Base-by-base conservation (phyloP, 2,113 vertebrate species). In the Caloenas nicobarica region DNA sequence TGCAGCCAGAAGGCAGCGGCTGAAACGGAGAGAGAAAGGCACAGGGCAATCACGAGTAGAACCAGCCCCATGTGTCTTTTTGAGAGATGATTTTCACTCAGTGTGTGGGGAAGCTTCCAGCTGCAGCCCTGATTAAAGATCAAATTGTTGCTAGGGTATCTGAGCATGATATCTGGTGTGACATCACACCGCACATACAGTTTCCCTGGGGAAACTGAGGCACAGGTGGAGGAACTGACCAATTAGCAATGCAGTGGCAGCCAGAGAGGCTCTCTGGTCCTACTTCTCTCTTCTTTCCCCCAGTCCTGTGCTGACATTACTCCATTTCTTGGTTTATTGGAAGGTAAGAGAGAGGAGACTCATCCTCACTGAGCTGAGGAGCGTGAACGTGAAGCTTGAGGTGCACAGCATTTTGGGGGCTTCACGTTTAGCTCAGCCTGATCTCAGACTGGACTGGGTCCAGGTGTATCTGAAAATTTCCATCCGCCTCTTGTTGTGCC, bases 1-100 rank as follows among this genome's bases (percentile, higher is more conserved):
- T 73, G 36, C 10, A 31, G 44, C 34, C 14, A 31, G n/a, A 54
- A 9, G 28, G n/a, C 25, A 33, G n/a, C 9, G 34, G 10, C 18
- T 83, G 26, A 15, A 0, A 0, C 1, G 4, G 13, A 33, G n/a
- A 46, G 13, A 22, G 4, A 36, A 53, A n/a, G 25, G 5, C 24
- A 33, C 0, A 1, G 26, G 46, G 18, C 36, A 44, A 0, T 10
- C 36, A 2, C 1, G 19, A 57, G 44, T 31, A 42, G 44, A 85
- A 65, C 2, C 51, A 57, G 25, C n/a, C 54, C 66, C 48, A 3
- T 5, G 5, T 61, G 40, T 22, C 23, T 70, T 64, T 18, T 18
- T 34, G 33, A 48, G 50, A 74, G 24, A 12, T 13, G 42, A 10
- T 74, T 68, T 46, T 31, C 18, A 7, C n/a, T 56, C 10, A 3